phyloP scores from a whole-genome alignment of 1,140 invertebrate genomes.

The Muscidifurax raptorellus region DNA sequence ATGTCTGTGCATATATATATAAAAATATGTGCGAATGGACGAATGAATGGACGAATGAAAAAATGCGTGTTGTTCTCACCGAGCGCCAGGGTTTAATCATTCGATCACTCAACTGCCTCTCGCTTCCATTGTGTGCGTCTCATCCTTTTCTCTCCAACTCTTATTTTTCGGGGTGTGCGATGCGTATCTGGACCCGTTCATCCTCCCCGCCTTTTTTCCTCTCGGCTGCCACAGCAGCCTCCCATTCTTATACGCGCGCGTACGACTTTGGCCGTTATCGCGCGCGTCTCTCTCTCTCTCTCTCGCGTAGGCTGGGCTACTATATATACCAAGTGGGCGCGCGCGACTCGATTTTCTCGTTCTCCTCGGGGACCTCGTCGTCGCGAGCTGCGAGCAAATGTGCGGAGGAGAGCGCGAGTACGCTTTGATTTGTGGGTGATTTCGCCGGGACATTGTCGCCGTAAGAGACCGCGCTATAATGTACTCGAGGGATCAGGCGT shows the following conservation, averaged over 20 bases:
- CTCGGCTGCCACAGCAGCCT: too few species aligned
- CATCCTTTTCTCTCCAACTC: neutral
- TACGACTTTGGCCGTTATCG: neutral
- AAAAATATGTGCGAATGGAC: too few species aligned
- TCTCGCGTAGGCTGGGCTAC: neutral
- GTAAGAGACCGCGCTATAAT: too few species aligned
- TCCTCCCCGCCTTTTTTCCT: neutral
- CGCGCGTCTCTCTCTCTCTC: too few species aligned
- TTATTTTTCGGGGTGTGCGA: neutral
- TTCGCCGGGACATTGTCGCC: neutral
- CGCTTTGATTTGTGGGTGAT: neutral
- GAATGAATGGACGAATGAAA: too few species aligned
- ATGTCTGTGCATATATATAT: neutral
- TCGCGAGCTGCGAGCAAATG: too few species aligned
- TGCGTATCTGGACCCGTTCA: conserved; percentile 27
- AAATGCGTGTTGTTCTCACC: too few species aligned
- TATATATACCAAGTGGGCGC: neutral
- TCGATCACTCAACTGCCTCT: neutral
- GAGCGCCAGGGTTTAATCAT: too few species aligned
- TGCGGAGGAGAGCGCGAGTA: too few species aligned
- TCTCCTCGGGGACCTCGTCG: neutral
- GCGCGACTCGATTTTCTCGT: conserved; percentile 24
- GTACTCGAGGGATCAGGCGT: too few species aligned
- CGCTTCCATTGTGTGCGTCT: neutral
- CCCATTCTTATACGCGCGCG: neutral